Evolutionary conservation across 1,140 invertebrate genomes (phyloP), one percentile per base, ranked within the genome.

Genomic region (Lasioglossum albipes): DNA sequence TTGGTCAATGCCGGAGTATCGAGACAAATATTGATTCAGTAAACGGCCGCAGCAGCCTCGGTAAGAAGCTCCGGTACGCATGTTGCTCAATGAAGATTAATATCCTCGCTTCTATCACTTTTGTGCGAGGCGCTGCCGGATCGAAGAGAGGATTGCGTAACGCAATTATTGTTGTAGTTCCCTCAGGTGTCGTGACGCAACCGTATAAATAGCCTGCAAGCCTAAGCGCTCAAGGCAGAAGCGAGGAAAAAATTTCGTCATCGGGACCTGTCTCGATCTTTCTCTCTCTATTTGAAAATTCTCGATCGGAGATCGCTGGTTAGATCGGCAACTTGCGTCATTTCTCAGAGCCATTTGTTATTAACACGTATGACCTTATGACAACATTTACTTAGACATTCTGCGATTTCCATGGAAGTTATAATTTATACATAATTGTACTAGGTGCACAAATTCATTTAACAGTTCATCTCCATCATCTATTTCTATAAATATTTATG

Each of bases 111-210:
- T 1, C 13, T 54, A 64, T 75, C 31, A 41, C 12, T 78, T 54
- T 72, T 52, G 71, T 27, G n/a, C 66, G 54, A 66, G 27, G 6
- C 22, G 42, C 31, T 41, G 42, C 22, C 75, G n/a, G 20, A 49
- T 62, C 57, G 36, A 69, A 36, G 41, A 62, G 59, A 3, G 13
- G 7, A 52, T 81, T 70, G 64, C 65, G 82, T 73, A 85, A 85
- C 64, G 68, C 64, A 73, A 84, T 84, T 77, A 81, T 85, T 84
- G 62, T 70, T 54, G 82, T 68, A 81, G 82, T 75, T 72, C 68
- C 64, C 67, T 76, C 83, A 81, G 71, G 62, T 65, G 42, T 18
- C 13, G 16, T 85, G 84, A 85, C 84, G 82, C 78, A 77, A 85
- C 66, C 68, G 27, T 85, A 77, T 85, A 85, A 85, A 85, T 84